Evolutionary conservation across 2,113 vertebrate genomes (phyloP), one percentile per base, ranked within the genome.

Genomic region (Festucalex cinctus): DNA sequence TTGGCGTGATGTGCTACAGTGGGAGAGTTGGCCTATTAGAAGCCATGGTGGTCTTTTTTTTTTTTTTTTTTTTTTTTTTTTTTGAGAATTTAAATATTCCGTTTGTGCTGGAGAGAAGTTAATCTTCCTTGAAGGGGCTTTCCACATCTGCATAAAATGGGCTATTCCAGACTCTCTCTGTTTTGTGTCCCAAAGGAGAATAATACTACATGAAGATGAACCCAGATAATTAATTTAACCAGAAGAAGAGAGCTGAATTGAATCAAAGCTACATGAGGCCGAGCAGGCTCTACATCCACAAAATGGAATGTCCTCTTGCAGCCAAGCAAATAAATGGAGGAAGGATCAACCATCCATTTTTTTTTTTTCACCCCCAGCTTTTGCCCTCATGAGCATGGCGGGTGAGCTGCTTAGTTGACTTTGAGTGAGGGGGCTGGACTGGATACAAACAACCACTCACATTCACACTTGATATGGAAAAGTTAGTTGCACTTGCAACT

Each of bases 41-140:
- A 57, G 16, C 54, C 13, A n/a, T 19, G 14, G 54, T 57, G 16
- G 54, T 57, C 54, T 9, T 28, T 57, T 53, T 65, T 32, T 59
- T 46, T 46, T 46, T 28, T 57, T 53, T 65, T 32, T 59, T 46
- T 46, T 46, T 17, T 19, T 46, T 46, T 51, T 46, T 39, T 43
- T 66, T 51, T 58, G 58, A 57, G 28, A 63, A 49, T 24, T 66
- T 54, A 13, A 64, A 44, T 56, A 76, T 82, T 80, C 68, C 78
- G 56, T 80, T 83, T 76, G 71, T 76, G 68, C 24, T 26, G 44
- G 48, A 54, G 13, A 67, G 58, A 82, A 74, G 73, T 79, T 60
- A 65, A 68, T 83, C 59, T 81, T 71, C 66, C 68, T 67, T 57
- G 71, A 61, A 43, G 59, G 64, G 70, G 75, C 46, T 78, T 81